Base-by-base conservation (phyloP, 2,797 vertebrate genomes). In the Linurgus olivaceus region DNA sequence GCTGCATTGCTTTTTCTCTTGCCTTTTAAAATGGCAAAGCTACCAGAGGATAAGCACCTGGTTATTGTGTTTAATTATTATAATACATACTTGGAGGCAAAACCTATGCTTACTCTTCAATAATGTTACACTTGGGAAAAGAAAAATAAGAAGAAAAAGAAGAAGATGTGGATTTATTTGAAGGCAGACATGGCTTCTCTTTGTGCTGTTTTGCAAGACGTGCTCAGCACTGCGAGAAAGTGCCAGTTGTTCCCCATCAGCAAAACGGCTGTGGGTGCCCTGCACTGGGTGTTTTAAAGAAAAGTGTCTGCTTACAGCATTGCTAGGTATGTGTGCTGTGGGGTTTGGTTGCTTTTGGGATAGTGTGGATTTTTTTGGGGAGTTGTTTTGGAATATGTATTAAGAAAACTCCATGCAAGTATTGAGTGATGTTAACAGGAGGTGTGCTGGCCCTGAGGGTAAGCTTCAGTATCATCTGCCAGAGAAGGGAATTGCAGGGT, bases 161-260 rank as follows among this genome's bases (percentile, higher is more conserved):
- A 52, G 6, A 58, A 2, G 24, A 37, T 3, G 16, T 33, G 31
- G 77, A 45, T 71, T 79, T 57, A 33, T 35, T 57, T 80, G 65
- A 67, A 86, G 85, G 76, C 48, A 83, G 48, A 28, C 10, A 33
- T 0, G 1, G 21, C 25, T 51, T 66, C 14, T 76, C 28, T 51
- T 52, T 0, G 0, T 2, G 12, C 13, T 73, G 47, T 28, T 81
- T 71, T 33, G 54, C 42, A 44, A 58, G 37, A n/a, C 0, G 21
- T 50, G 20, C 37, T 54, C 29, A 40, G 54, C 8, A 2, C 16
- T 40, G n/a, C 0, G 0, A 17, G 26, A 37, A 90, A 13, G 17
- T 4, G 11, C n/a, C 19, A 2, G 4, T 31, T 37, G 15, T 8
- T 82, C 38, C 13, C 14, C n/a, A 13, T 11, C 67, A 55, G 17